Conservation (phyloP, 2,113 vertebrate genomes). For the human region DNA sequence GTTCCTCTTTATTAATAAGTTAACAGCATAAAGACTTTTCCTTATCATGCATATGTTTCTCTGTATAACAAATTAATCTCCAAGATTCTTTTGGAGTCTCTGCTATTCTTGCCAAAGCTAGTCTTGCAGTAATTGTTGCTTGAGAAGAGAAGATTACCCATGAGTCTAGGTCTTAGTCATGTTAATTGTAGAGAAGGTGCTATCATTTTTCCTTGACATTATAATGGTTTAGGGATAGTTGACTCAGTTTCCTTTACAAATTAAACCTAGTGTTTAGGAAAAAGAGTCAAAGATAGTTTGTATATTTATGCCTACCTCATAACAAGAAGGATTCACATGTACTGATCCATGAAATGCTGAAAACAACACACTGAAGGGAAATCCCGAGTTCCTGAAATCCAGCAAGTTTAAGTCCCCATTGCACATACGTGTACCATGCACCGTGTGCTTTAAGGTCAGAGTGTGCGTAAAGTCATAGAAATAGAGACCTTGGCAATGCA, state of each 20-base stretch:
- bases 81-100: background rate
- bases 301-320: background rate
- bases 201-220: background rate
- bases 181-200: background rate
- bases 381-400: background rate
- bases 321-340: background rate
- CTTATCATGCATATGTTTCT: background rate
- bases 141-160: background rate
- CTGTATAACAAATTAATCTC: background rate
- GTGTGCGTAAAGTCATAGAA: background rate
- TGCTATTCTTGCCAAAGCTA: background rate
- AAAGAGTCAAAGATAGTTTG: background rate
- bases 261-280: background rate
- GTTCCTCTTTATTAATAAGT: background rate
- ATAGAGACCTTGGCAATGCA: background rate
- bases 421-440: background rate
- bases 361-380: background rate
- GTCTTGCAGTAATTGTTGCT: background rate
- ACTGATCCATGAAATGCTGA: background rate
- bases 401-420: background rate
- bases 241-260: background rate
- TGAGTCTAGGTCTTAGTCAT: background rate
- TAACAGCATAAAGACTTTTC: background rate
- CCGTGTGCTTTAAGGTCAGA: background rate
- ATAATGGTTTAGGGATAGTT: background rate